Percentiles rank a stretch among this genome's conserved stretches.
Evolutionary conservation across 37 sponge, comb jelly and placozoan genomes (phyloP).

Genomic region (Halisarca cf. caerulea): DNA sequence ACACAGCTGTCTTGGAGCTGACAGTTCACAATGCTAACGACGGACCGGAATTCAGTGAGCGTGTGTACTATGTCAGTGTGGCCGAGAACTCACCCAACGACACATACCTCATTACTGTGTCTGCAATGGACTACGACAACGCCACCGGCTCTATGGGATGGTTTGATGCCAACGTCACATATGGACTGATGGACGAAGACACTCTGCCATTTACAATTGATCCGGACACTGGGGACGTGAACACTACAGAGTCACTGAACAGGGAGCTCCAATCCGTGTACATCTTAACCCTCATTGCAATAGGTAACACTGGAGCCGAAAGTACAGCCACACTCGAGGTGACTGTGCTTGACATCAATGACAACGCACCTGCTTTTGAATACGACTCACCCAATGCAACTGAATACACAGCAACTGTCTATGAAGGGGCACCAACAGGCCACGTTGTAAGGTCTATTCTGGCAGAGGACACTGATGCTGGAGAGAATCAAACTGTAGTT

Average conservation of each 20-base stretch:
- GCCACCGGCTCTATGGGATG: background rate
- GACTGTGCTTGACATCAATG: constrained; percentile 63
- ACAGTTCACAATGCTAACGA: background rate
- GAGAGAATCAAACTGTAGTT: constrained; percentile 5
- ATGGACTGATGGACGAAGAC: background rate
- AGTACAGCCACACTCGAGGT: constrained; percentile 36
- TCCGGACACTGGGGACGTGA: constrained; percentile 1
- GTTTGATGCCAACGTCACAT: background rate
- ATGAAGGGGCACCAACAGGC: background rate
- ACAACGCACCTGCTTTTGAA: constrained; percentile 56
- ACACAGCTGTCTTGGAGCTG: background rate
- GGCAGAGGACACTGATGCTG: constrained; percentile 2
- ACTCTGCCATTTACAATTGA: constrained; percentile 2
- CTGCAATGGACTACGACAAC: background rate
- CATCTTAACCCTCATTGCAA: constrained; percentile 41
- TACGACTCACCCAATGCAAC: constrained; percentile 1
- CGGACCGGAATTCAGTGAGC: constrained; percentile 12
- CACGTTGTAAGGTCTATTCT: background rate
- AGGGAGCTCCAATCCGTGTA: constrained; percentile 26
- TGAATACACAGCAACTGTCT: background rate
- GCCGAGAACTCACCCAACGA: background rate
- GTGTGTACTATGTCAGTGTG: background rate
- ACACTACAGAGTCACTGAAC: background rate
- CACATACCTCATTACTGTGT: background rate
- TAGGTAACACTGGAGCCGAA: constrained; percentile 15